A percentile compares a stretch with the other conserved stretches of the same genome.
phyloP scores from a whole-genome alignment of 2,888 invertebrate species.

The Limnephilus lunatus region DNA sequence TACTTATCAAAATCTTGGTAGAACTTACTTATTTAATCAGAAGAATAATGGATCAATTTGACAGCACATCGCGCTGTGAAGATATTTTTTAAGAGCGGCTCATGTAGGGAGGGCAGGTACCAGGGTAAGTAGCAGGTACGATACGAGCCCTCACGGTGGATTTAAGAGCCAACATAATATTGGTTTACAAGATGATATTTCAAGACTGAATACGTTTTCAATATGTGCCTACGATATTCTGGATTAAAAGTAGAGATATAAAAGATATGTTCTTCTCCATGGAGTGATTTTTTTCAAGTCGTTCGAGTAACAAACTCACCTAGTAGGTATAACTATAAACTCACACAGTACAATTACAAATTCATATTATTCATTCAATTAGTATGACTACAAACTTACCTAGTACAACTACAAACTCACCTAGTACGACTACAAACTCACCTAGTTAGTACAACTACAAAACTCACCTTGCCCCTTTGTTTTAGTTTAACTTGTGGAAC shows the following conservation, averaged over 20 bases:
- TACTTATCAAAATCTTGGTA: not conserved
- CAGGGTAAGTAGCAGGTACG: not conserved
- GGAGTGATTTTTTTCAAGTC: not conserved
- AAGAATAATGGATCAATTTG: not conserved
- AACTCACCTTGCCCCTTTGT: too few relatives aligned
- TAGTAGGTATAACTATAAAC: not conserved
- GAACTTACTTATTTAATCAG: not conserved
- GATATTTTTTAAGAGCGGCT: not conserved
- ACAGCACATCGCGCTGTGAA: not conserved
- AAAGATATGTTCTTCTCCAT: not conserved
- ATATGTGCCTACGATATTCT: not conserved
- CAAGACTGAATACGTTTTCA: not conserved
- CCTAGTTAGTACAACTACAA: not conserved
- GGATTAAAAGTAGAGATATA: not conserved
- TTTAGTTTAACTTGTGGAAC: not conserved
- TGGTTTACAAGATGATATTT: not conserved
- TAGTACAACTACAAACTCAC: not conserved
- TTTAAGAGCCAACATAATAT: constrained; percentile 1
- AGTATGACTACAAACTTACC: not conserved
- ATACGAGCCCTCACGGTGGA: not conserved
- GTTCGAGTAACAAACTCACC: not conserved
- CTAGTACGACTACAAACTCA: not conserved
- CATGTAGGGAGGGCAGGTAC: not conserved
- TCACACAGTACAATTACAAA: not conserved
- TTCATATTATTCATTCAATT: too few relatives aligned